Conservation (phyloP, 2,797 vertebrate species). For the Rhodeus uyekii region DNA sequence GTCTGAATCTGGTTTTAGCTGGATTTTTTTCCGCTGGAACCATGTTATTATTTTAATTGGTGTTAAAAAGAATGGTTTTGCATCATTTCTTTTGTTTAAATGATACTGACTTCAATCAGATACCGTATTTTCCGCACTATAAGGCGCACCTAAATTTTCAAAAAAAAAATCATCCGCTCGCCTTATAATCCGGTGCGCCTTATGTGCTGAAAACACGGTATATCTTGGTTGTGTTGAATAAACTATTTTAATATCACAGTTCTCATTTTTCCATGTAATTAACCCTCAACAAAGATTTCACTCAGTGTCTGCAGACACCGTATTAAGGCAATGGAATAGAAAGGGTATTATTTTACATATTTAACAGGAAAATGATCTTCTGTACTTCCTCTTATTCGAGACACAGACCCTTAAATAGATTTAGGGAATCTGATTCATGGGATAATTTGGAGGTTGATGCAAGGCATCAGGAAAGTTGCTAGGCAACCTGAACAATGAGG, state of each 20-base stretch:
- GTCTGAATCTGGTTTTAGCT: background rate
- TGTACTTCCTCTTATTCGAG: conserved; percentile 2
- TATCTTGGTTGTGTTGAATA: background rate
- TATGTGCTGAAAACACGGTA: no score
- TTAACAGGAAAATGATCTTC: background rate
- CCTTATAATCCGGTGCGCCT: no score
- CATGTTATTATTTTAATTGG: background rate
- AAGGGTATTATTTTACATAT: conserved; percentile 15
- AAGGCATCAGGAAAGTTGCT: conserved; percentile 43
- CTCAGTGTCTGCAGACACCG: background rate
- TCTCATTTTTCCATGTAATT: background rate
- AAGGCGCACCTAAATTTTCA: no score
- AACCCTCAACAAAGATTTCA: background rate
- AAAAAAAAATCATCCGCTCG: no score
- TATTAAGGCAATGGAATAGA: background rate
- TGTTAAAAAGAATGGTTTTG: background rate
- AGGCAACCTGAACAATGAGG: conserved; percentile 45
- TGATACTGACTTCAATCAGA: background rate
- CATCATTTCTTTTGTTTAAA: background rate
- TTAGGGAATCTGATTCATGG: conserved; percentile 35
- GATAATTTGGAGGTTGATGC: conserved; percentile 37
- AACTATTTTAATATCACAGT: background rate
- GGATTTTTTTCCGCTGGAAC: background rate
- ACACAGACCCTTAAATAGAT: conserved; percentile 15
- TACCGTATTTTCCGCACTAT: no score